These are phyloP conservation scores for Calameuta pallipes DNA, from an alignment of 2,888 invertebrate species.

Conservation along the genomic window DNA sequence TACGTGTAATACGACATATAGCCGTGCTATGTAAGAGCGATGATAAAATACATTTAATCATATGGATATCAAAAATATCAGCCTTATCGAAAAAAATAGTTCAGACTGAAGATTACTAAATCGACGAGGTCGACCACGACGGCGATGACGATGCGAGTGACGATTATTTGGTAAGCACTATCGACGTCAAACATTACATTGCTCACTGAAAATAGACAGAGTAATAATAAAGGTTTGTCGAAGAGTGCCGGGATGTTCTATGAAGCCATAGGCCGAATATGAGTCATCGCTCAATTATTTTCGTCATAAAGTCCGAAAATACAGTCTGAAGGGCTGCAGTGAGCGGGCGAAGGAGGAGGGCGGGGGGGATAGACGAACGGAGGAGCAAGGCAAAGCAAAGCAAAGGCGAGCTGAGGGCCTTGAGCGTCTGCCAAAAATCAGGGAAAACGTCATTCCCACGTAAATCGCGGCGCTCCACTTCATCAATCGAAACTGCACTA, in stretches of 20 bases:
- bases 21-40: background rate
- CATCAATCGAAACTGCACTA: constrained; percentile 30
- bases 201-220: background rate
- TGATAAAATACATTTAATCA: background rate
- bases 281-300: constrained; percentile 60
- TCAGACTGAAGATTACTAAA: background rate
- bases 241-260: background rate
- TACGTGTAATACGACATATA: background rate
- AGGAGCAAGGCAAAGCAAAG: background rate
- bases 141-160: background rate
- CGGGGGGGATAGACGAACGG: background rate
- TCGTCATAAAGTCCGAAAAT: constrained; percentile 63
- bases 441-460: constrained; percentile 42
- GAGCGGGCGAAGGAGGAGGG: constrained; percentile 16
- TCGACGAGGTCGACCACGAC: background rate
- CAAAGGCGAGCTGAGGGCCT: constrained; percentile 43
- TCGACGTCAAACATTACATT: background rate
- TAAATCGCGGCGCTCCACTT: constrained; percentile 44
- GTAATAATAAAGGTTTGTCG: background rate
- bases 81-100: background rate
- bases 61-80: background rate
- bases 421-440: constrained; percentile 59
- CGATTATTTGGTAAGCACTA: background rate
- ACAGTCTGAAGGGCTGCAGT: constrained; percentile 55
- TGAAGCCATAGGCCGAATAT: constrained; percentile 29